Conservation (phyloP, 2,888 invertebrate species). For the Cantharis rustica region DNA sequence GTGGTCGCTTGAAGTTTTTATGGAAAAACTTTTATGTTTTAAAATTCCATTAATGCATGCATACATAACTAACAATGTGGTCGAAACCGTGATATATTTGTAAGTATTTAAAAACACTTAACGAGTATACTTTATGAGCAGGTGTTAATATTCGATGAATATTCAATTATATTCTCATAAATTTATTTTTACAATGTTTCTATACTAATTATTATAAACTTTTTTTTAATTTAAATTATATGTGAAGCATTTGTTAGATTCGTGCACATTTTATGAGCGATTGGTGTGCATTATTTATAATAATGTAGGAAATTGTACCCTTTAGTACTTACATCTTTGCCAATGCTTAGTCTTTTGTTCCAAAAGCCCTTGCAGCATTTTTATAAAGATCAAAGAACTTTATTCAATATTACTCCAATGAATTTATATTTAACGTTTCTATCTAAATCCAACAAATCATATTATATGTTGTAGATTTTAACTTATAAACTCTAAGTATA, state of each 20-base stretch:
- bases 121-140: neutral
- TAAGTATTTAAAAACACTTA: neutral
- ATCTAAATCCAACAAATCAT: neutral
- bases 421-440: neutral
- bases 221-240: neutral
- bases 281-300: neutral
- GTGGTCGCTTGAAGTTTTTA: neutral
- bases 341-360: neutral
- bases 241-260: neutral
- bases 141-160: neutral
- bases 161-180: neutral
- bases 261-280: neutral
- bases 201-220: neutral
- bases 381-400: neutral
- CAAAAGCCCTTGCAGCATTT: neutral
- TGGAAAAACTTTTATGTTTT: neutral
- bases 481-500: too few species aligned
- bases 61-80: neutral
- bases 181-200: neutral
- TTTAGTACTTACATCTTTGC: neutral
- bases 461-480: neutral
- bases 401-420: neutral
- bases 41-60: neutral
- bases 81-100: neutral
- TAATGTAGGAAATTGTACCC: neutral